phyloP scores from a whole-genome alignment of 2,888 invertebrate species.

The Mythimna albipuncta region DNA sequence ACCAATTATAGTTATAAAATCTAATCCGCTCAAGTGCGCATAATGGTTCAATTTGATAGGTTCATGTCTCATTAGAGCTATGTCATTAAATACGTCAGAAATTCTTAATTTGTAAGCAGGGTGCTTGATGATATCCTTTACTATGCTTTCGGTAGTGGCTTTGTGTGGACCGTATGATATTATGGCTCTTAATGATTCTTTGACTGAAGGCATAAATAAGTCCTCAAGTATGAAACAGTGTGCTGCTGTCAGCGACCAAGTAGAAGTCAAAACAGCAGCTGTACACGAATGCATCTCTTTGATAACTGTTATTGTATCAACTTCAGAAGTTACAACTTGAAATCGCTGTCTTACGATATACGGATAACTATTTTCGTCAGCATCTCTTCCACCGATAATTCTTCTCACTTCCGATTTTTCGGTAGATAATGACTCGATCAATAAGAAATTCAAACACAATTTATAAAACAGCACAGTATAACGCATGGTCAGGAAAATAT shows the following conservation, averaged over 20 bases:
- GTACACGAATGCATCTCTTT: constrained; percentile 5
- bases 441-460: neutral
- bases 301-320: accelerated
- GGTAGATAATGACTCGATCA: neutral
- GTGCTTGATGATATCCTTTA: neutral
- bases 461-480: constrained; percentile 9
- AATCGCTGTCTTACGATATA: constrained; percentile 34
- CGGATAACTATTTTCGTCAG: constrained; percentile 24
- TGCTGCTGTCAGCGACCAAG: constrained; percentile 37
- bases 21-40: constrained; percentile 37
- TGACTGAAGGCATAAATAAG: accelerated
- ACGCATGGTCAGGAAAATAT: constrained; percentile 24
- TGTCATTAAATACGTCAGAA: constrained; percentile 11
- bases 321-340: neutral
- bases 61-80: constrained; percentile 35
- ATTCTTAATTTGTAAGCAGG: neutral
- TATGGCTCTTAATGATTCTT: neutral
- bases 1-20: constrained; percentile 27
- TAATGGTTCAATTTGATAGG: constrained; percentile 18
- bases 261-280: constrained; percentile 10
- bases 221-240: constrained; percentile 10
- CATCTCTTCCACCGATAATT: constrained; percentile 30
- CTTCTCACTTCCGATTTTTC: neutral
- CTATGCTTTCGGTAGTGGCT: neutral
- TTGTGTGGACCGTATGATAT: constrained; percentile 1